phyloP scores from a whole-genome alignment of 2,888 invertebrate species.

The Entomobrya proxima region DNA sequence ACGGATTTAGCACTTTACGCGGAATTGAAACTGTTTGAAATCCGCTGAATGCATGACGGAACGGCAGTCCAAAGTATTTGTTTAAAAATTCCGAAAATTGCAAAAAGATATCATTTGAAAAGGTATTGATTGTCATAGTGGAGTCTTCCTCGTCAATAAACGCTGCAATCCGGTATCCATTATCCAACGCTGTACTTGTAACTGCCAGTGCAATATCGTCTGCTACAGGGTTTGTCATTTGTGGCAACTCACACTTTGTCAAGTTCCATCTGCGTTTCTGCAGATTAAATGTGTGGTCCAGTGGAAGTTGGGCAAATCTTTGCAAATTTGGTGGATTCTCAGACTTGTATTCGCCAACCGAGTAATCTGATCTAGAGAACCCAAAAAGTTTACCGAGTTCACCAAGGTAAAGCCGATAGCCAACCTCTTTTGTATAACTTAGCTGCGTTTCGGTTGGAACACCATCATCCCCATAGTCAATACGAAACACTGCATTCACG shows the following conservation, averaged over 20 bases:
- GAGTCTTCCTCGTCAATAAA: background rate
- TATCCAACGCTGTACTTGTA: no score
- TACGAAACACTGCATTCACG: background rate
- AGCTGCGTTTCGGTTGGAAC: background rate
- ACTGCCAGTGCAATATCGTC: background rate
- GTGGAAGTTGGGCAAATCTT: background rate
- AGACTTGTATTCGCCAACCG: background rate
- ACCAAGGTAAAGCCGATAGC: background rate
- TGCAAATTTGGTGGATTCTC: background rate
- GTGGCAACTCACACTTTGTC: background rate
- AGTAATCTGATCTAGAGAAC: background rate
- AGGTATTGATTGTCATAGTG: background rate
- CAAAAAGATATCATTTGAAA: background rate
- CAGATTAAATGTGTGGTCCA: background rate
- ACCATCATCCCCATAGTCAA: background rate
- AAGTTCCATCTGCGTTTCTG: background rate
- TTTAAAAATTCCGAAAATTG: background rate
- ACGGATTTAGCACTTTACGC: background rate
- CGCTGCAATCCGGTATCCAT: background rate
- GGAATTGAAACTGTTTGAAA: background rate
- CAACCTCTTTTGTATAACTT: background rate
- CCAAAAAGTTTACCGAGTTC: background rate
- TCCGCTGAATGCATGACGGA: background rate
- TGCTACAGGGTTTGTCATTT: background rate
- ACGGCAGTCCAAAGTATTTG: background rate